A percentile compares a stretch with the other conserved stretches of the same genome.
Evolutionary conservation across 2,888 invertebrate species (phyloP).

Genomic region (Chaitophorus viminalis): DNA sequence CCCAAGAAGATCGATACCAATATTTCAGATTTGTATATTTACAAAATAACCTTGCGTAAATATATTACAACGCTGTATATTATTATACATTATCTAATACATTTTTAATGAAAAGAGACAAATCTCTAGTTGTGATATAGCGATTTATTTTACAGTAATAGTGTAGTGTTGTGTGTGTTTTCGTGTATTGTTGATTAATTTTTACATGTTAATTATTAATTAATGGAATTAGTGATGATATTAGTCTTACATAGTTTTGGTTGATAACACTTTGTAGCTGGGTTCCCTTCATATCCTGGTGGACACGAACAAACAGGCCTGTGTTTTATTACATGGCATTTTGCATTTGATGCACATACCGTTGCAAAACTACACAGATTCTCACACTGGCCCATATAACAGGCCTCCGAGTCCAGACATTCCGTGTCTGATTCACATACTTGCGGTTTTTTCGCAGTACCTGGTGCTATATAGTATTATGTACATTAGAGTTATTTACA

Average conservation of each 20-base stretch:
- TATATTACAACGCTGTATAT: conserved; percentile 18
- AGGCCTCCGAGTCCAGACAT: conserved; percentile 74
- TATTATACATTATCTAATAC: neutral
- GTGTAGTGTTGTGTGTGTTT: neutral
- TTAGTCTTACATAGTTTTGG: conserved; percentile 78
- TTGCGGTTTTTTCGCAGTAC: conserved; percentile 65
- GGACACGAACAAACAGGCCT: conserved; percentile 73
- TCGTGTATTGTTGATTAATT: conserved; percentile 14
- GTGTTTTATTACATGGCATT: conserved; percentile 67
- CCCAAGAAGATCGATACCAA: conserved; percentile 64
- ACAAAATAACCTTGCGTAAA: neutral
- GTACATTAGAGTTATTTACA: conserved; percentile 52
- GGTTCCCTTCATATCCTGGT: conserved; percentile 83
- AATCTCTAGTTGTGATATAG: neutral
- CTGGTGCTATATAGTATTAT: conserved; percentile 63
- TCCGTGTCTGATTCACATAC: conserved; percentile 74
- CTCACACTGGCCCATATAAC: conserved; percentile 74
- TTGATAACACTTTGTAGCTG: conserved; percentile 81
- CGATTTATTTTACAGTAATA: conserved; percentile 28
- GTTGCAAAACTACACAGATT: conserved; percentile 71
- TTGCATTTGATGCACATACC: conserved; percentile 67
- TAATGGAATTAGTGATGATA: conserved; percentile 44
- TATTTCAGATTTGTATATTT: conserved; percentile 52
- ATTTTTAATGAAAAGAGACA: neutral
- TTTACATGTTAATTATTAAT: conserved; percentile 10